Evolutionary conservation across 2,888 invertebrate species (phyloP), one percentile per base, ranked within the genome.

Genomic region (Epinotia ramella): DNA sequence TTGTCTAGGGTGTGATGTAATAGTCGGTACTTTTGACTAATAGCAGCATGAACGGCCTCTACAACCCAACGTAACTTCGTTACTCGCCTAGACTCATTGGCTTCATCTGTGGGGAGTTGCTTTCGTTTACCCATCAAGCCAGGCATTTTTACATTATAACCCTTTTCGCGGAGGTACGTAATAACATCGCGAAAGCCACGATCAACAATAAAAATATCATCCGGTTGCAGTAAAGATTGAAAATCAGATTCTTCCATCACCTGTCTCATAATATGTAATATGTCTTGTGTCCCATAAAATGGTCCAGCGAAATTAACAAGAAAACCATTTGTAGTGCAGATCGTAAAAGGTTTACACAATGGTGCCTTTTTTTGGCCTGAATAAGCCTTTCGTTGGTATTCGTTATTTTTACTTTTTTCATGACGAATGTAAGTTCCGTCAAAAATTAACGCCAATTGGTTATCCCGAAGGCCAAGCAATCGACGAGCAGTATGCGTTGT

Each of bases 401-500:
- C 24, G 12, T 59, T 59, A 18, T 59, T 59, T 18, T 57, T 5
- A 57, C 57, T 57, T 57, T 81, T 40, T 40, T 40, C 28, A 63
- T 63, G 63, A 44, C 64, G 64, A 64, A 64, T 64, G 40, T 64
- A 64, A 33, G 64, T 64, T 64, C 44, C 44, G 28, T 64, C 64
- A 64, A 64, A 46, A 64, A 64, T 64, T 40, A 64, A 64, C 44
- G 64, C 64, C 40, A 64, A 44, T 64, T 64, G 64, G 44, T 64
- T 33, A 64, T 64, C 64, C 40, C n/a, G 40, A 33, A 64, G 63
- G 16, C 63, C 44, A 33, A 64, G 63, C 44, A 64, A 64, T 53
- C 63, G 63, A 16, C 63, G 63, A 64, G 63, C 63, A 40, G 63
- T 64, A 64, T 64, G 44, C 12, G 63, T 44, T 44, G 63, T 64